phyloP scores from a whole-genome alignment of 2,113 vertebrate species.

The Pygoscelis adeliae region DNA sequence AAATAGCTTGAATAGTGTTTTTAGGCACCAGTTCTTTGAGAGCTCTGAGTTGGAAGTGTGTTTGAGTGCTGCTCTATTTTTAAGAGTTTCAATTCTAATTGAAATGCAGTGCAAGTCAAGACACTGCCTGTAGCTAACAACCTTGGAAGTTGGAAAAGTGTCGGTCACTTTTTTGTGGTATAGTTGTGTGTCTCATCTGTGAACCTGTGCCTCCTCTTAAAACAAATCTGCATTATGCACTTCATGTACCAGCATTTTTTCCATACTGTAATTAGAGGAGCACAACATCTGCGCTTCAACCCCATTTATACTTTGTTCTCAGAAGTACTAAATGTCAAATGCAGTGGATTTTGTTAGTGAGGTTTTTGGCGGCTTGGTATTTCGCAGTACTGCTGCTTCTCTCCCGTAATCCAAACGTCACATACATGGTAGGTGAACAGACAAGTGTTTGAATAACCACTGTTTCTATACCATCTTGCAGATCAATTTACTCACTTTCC shows the following conservation, averaged over 20 bases:
- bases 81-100: background rate
- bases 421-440: background rate
- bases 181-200: background rate
- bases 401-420: background rate
- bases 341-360: background rate
- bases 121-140: background rate
- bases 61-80: background rate
- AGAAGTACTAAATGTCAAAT: background rate
- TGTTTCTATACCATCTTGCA: background rate
- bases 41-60: background rate
- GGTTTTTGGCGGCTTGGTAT: background rate
- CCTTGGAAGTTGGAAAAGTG: background rate
- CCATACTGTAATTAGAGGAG: background rate
- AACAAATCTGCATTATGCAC: background rate
- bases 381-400: background rate
- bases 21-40: background rate
- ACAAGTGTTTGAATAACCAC: background rate
- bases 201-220: background rate
- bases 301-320: background rate
- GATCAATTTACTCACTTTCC: background rate
- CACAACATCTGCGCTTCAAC: background rate
- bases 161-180: background rate
- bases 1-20: background rate
- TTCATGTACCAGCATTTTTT: background rate
- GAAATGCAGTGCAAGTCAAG: constrained; percentile 10